Percentiles rank a stretch among this genome's conserved stretches.
Conservation (phyloP, 1,140 invertebrate genomes). For the Metopolophium dirhodum region DNA sequence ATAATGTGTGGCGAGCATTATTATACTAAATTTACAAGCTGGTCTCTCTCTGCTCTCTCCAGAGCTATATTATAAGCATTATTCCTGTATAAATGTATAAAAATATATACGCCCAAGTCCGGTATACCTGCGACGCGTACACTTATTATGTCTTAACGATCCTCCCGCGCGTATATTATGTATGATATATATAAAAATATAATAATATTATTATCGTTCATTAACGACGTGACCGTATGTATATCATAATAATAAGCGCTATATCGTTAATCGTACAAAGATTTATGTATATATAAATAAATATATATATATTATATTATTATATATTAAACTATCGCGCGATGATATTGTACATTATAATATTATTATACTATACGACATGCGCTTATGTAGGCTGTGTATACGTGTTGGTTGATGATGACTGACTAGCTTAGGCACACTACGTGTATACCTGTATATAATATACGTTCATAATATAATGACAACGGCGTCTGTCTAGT, state of each 20-base stretch:
- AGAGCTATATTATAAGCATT: neutral
- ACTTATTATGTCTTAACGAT: neutral
- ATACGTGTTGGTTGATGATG: neutral
- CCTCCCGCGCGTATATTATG: neutral
- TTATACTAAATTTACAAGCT: neutral
- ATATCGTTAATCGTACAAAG: no score
- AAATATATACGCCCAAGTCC: neutral
- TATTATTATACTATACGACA: neutral
- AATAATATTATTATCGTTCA: no score
- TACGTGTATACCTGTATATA: neutral
- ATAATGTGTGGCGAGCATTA: neutral
- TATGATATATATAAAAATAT: no score
- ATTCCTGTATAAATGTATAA: neutral
- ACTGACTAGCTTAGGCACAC: neutral
- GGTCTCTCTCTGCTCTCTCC: neutral
- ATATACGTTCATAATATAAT: neutral
- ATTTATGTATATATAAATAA: neutral
- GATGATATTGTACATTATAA: neutral
- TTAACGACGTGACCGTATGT: no score
- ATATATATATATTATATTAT: neutral
- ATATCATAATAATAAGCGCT: no score
- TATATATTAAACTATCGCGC: neutral
- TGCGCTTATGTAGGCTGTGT: neutral
- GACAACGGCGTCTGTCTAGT: neutral
- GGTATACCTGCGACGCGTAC: neutral